Base-by-base conservation (phyloP, 2,888 invertebrate species). In the Sphaerophoria taeniata region DNA sequence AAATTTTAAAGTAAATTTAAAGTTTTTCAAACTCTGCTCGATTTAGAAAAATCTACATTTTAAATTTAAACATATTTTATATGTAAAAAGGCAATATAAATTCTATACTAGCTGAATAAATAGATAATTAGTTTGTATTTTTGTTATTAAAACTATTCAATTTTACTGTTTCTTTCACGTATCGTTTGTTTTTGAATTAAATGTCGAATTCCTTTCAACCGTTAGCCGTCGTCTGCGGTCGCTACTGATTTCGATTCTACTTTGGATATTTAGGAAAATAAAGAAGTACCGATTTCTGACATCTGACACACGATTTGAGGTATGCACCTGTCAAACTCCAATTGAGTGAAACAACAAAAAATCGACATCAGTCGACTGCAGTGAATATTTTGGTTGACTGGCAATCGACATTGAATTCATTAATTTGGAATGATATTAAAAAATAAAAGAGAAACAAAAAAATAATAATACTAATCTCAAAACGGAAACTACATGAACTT, bases 61-160 rank as follows among this genome's bases (percentile, higher is more conserved):
- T 70, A 49, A 72, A 79, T 39, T 24, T 11, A 43, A 43, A 53
- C 79, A 84, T 80, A 84, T 84, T 75, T 67, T 72, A 79, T 84
- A 84, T 84, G 83, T 75, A 84, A 75, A 75, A 84, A 80, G 84
- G 84, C 84, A 84, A 80, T 80, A 72, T 74, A 83, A 74, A 84
- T 67, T 76, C 75, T 84, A 84, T 49, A 60, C 70, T 84, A 75
- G 72, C 69, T 84, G 75, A 79, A 84, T 84, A 84, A 79, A 84
- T 84, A 76, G 79, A 72, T 79, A 53, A 69, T 39, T 73, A 69
- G 39, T 67, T 61, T 49, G 53, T 60, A 43, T 45, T 63, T 33
- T 14, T 34, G 36, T 34, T 9, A 49, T 36, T 39, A 56, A 67
- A 55, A 67, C 45, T 33, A 73, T 73, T 72, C 16, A 53, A 39